Evolutionary conservation across 2,797 vertebrate genomes (phyloP), one percentile per base, ranked within the genome.

Genomic region (Chrysolophus pictus): DNA sequence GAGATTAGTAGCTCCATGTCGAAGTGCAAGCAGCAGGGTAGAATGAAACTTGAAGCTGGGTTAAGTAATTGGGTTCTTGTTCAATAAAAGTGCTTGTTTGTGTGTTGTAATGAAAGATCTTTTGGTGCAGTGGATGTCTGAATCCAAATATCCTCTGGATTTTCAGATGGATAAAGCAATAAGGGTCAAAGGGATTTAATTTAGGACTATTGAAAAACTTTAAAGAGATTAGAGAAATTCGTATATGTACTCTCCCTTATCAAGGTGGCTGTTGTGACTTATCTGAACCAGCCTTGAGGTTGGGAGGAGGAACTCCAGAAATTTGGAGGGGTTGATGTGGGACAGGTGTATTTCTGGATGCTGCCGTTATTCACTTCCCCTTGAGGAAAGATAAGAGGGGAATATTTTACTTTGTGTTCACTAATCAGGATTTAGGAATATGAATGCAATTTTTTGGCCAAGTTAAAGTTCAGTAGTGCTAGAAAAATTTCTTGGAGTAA

Each of bases 51-150:
- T 98, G 98, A 98, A 98, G 97, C 97, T 96, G 92, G 98, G 98
- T 98, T 99, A 99, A 99, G 98, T 99, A 99, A 99, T 99, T 99
- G 98, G 98, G 98, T 99, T 99, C 98, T 98, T 98, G 98, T 98
- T 98, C 98, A 98, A 98, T 98, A 98, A 98, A 98, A 97, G 97
- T 96, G 94, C 97, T 97, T 96, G 96, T 98, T 97, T 98, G 96
- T 98, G 98, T 97, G 96, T 92, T 96, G 96, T 97, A 98, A 98
- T 98, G 97, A 98, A 98, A 98, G 97, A 95, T 96, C 96, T 97
- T 97, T 96, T 96, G 96, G 93, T 96, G 96, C 95, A 96, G 89
- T 95, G 93, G 96, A 97, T 47, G 86, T 97, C 96, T 97, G 97
- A 97, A 97, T 98, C 97, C 97, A 97, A 98, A 98, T 97, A 97